phyloP scores from a whole-genome alignment of 2,888 invertebrate genomes.

The Microlaimidae sp. region DNA sequence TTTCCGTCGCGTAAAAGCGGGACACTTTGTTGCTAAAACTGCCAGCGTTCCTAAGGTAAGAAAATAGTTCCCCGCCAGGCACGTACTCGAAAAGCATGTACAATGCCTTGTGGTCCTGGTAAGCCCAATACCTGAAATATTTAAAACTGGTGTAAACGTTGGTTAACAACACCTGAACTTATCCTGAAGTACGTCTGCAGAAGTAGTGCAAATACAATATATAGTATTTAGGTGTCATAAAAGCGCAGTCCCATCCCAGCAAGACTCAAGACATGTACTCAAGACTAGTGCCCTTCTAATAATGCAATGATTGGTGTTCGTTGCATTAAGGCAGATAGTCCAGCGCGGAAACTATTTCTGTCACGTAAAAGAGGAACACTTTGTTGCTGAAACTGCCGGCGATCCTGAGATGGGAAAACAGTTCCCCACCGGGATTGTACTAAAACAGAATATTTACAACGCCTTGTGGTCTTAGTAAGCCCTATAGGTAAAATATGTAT shows the following conservation, averaged over 20 bases:
- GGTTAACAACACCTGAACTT: too few species aligned
- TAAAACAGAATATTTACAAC: conserved; percentile 94
- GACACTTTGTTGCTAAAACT: conserved; percentile 48
- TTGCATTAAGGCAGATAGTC: conserved; percentile 91
- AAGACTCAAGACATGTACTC: too few species aligned
- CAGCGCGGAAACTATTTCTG: conserved; percentile 79
- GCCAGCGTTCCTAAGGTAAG: conserved; percentile 54
- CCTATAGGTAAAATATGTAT: conserved; percentile 55
- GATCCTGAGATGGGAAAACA: conserved; percentile 72
- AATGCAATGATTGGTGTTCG: too few species aligned
- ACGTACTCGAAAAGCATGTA: conserved; percentile 96
- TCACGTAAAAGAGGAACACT: conserved; percentile 73
- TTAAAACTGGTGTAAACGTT: conserved; percentile 18
- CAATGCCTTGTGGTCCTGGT: conserved; percentile 69
- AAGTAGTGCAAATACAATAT: too few species aligned
- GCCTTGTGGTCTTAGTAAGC: conserved; percentile 71
- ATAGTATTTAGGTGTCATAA: too few species aligned
- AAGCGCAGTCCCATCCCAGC: too few species aligned
- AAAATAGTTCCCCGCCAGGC: conserved; percentile 87
- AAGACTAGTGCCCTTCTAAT: too few species aligned
- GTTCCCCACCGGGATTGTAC: conserved; percentile 86
- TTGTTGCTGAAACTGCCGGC: conserved; percentile 40
- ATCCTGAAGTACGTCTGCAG: too few species aligned
- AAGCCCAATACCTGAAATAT: conserved; percentile 64
- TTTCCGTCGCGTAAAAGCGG: conserved; percentile 85